Conservation (phyloP, 2,797 vertebrate species). For the Gobio occitaniae region DNA sequence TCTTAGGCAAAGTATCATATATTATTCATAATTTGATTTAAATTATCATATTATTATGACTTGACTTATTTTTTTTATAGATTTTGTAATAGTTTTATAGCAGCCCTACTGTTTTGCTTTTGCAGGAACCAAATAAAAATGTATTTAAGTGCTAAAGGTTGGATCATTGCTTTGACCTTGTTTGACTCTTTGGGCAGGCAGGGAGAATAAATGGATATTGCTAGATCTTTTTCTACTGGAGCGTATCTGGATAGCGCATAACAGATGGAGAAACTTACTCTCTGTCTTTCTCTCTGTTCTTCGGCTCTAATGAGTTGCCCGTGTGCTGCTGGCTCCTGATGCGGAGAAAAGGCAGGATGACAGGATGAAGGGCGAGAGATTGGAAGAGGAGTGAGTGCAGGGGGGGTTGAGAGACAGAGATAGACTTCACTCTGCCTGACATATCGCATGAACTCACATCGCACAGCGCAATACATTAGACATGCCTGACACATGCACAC, state of each 20-base stretch:
- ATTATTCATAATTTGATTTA: background rate
- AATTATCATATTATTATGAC: background rate
- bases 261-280: slow-evolving; percentile 75
- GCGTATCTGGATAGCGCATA: slow-evolving; percentile 63
- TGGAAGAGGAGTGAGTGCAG: slow-evolving; percentile 2
- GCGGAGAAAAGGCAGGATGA: background rate
- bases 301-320: slow-evolving; percentile 46
- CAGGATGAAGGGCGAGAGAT: slow-evolving; percentile 7
- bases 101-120: no score
- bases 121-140: background rate
- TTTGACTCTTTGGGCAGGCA: background rate
- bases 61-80: background rate
- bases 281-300: slow-evolving; percentile 27
- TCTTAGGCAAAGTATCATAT: background rate
- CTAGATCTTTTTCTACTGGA: slow-evolving; percentile 10
- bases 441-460: background rate
- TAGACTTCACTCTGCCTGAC: slow-evolving; percentile 8
- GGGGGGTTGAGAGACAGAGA: background rate
- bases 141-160: background rate
- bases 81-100: background rate
- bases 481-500: background rate
- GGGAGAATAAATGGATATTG: slow-evolving; percentile 13
- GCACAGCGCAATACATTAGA: background rate
- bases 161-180: background rate
- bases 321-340: slow-evolving; percentile 10